Percentiles rank a stretch among this genome's conserved stretches.
Evolutionary conservation across 2,888 invertebrate species (phyloP).

Genomic region (Leucozona laternaria): DNA sequence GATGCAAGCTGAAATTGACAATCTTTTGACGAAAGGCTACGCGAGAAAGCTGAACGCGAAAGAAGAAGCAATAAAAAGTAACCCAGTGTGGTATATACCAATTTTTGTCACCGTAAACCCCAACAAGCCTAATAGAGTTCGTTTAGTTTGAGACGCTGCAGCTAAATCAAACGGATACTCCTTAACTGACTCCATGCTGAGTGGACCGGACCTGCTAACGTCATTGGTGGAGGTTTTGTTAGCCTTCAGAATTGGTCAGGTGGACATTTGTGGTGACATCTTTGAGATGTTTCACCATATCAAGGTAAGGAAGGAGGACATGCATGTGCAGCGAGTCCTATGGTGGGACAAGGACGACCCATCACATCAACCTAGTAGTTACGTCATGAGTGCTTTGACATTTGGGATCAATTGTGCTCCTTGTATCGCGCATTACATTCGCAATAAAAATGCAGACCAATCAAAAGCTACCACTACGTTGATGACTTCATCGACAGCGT

Average conservation of each 20-base stretch:
- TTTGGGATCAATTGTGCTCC: conserved; percentile 63
- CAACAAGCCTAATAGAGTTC: conserved; percentile 35
- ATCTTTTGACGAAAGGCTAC: conserved; percentile 49
- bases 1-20: conserved; percentile 64
- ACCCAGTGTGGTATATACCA: conserved; percentile 15
- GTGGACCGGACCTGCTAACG: conserved; percentile 21
- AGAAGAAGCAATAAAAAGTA: neutral
- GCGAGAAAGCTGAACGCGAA: conserved; percentile 24
- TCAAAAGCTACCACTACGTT: conserved; percentile 78
- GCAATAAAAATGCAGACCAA: conserved; percentile 48
- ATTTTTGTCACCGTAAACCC: conserved; percentile 40
- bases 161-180: conserved; percentile 29
- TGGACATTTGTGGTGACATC: conserved; percentile 62
- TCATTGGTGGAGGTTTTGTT: conserved; percentile 9
- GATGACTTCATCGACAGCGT: conserved; percentile 77
- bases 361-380: conserved; percentile 21
- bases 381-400: conserved; percentile 62
- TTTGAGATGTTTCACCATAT: conserved; percentile 72
- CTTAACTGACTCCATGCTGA: conserved; percentile 24
- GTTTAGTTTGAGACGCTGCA: conserved; percentile 36
- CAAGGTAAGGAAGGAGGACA: conserved; percentile 47
- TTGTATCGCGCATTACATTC: conserved; percentile 61
- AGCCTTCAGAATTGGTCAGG: conserved; percentile 22
- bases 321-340: conserved; percentile 63
- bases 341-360: conserved; percentile 52